Evolutionary conservation across 2,888 invertebrate species (phyloP).

Genomic region (Schizotus pectinicornis): DNA sequence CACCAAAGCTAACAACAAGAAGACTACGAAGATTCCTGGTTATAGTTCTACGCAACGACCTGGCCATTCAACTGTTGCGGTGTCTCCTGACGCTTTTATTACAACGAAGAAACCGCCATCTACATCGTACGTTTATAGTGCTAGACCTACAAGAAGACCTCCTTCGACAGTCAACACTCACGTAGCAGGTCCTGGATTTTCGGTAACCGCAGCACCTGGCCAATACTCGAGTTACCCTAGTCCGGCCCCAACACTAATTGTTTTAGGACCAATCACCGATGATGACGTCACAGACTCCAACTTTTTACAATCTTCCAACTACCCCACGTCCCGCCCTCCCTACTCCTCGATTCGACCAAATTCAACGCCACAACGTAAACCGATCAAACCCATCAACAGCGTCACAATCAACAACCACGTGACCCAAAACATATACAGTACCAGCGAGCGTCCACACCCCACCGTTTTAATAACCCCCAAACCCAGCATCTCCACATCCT

Average conservation of each 20-base stretch:
- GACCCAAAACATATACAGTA: slow-evolving; percentile 63
- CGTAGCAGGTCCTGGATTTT: slow-evolving; percentile 47
- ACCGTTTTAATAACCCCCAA: slow-evolving; percentile 74
- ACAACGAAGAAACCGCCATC: slow-evolving; percentile 54
- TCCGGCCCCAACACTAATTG: slow-evolving; percentile 67
- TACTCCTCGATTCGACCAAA: slow-evolving; percentile 34
- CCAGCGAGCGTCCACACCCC: slow-evolving; percentile 65
- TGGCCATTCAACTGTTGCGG: slow-evolving; percentile 49
- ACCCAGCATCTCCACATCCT: slow-evolving; percentile 59
- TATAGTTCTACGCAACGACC: slow-evolving; percentile 52
- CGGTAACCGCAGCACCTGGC: slow-evolving; percentile 44
- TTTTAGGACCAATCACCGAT: slow-evolving; percentile 61
- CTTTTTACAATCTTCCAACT: slow-evolving; percentile 2
- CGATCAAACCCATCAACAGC: slow-evolving; percentile 58
- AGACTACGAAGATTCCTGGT: slow-evolving; percentile 50
- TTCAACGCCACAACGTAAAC: slow-evolving; percentile 12
- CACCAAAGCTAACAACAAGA: slow-evolving; percentile 19
- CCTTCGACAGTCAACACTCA: slow-evolving; percentile 41
- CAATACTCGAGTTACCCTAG: slow-evolving; percentile 48
- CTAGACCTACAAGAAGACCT: slow-evolving; percentile 44
- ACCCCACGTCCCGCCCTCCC: slow-evolving; percentile 47
- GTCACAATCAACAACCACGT: slow-evolving; percentile 70
- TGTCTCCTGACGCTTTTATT: slow-evolving; percentile 44
- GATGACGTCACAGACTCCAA: slow-evolving; percentile 28
- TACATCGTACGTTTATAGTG: slow-evolving; percentile 57